Conservation (phyloP, 2,888 invertebrate genomes). For the Teinopalpus imperialis region DNA sequence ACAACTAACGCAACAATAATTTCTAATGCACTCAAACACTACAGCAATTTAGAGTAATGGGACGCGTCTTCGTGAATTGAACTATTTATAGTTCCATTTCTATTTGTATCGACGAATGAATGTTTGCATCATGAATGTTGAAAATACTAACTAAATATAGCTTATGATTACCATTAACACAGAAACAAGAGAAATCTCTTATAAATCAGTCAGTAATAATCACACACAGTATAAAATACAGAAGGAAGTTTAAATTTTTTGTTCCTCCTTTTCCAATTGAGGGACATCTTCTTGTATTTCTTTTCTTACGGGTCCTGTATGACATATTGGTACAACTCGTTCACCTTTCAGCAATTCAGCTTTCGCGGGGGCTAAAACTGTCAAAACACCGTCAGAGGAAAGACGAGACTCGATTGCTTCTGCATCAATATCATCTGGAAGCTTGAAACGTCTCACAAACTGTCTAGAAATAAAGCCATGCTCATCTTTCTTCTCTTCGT, state of each 20-base stretch:
- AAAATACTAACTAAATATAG: too few species aligned
- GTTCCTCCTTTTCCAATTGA: slow-evolving; percentile 29
- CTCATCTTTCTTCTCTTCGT: slow-evolving; percentile 89
- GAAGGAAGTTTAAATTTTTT: slow-evolving; percentile 19
- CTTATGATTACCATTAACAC: too few species aligned
- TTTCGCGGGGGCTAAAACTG: slow-evolving; percentile 83
- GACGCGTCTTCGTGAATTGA: too few species aligned
- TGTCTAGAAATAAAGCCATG: slow-evolving; percentile 89
- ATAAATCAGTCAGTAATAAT: slow-evolving; percentile 18
- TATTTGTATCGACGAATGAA: too few species aligned
- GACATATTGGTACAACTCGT: slow-evolving; percentile 80
- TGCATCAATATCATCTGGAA: slow-evolving; percentile 88
- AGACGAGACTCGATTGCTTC: slow-evolving; percentile 86
- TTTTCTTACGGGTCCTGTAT: slow-evolving; percentile 79
- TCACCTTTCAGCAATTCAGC: slow-evolving; percentile 58
- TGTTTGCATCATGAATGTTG: too few species aligned
- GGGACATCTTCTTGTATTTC: slow-evolving; percentile 40
- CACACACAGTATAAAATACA: slow-evolving; percentile 15
- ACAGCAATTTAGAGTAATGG: too few species aligned
- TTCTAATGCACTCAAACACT: too few species aligned
- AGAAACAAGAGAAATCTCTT: slow-evolving; percentile 28
- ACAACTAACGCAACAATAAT: too few species aligned
- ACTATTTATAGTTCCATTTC: too few species aligned
- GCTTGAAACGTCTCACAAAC: slow-evolving; percentile 86
- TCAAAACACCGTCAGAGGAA: slow-evolving; percentile 89